These are phyloP conservation scores for Muscicapa adusta DNA, from an alignment of 2,113 vertebrate genomes.

Conservation along the genomic window DNA sequence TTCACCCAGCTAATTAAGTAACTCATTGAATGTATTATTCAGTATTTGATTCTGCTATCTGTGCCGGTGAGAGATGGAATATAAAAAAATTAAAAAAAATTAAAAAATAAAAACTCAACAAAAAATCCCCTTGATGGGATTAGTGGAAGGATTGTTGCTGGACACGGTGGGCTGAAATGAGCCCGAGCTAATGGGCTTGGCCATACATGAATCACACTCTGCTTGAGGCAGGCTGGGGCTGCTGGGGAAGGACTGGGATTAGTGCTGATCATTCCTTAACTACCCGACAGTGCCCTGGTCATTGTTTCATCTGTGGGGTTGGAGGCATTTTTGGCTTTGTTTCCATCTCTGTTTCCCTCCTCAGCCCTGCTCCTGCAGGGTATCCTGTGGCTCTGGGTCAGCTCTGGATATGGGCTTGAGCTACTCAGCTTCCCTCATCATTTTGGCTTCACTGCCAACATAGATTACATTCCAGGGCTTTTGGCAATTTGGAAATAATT, in stretches of 20 bases:
- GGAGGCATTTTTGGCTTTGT: neutral
- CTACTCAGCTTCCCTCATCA: neutral
- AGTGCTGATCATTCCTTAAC: neutral
- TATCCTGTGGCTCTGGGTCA: neutral
- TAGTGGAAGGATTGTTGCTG: neutral
- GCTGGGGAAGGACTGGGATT: neutral
- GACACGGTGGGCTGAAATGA: neutral
- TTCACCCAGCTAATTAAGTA: slow-evolving; percentile 76
- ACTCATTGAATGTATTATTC: slow-evolving; percentile 72
- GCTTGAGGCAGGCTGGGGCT: neutral
- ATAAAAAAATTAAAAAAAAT: neutral
- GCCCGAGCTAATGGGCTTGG: neutral
- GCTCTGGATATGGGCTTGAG: neutral
- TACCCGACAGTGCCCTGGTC: neutral
- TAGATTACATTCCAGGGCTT: neutral
- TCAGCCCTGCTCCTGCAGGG: neutral
- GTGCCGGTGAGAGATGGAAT: slow-evolving; percentile 33
- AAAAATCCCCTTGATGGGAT: neutral
- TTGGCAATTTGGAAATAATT: neutral
- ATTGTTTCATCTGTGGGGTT: neutral
- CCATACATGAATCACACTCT: neutral
- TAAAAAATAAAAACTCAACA: neutral
- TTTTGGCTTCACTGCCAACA: neutral
- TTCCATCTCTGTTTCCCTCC: neutral
- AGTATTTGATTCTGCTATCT: slow-evolving; percentile 48